Evolutionary conservation across 2,113 vertebrate genomes (phyloP).

Genomic region (Rhea pennata): DNA sequence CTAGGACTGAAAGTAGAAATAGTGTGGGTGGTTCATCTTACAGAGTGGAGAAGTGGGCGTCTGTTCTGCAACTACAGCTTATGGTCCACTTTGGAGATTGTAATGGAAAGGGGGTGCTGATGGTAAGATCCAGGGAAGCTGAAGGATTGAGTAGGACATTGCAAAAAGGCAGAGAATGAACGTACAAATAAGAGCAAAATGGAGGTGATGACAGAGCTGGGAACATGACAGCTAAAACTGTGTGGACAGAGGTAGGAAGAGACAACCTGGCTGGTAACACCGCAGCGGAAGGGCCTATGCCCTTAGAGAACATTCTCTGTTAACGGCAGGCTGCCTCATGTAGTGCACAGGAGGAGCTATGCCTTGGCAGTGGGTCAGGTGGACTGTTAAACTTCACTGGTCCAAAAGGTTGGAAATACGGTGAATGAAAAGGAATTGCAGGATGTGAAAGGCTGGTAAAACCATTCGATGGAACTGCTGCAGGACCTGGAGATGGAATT

Average conservation of each 20-base stretch:
- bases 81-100: fast-evolving
- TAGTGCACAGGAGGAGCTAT: neutral
- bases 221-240: neutral
- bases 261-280: neutral
- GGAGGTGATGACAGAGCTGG: neutral
- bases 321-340: neutral
- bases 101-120: neutral
- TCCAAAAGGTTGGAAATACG: neutral
- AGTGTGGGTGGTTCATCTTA: neutral
- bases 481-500: neutral
- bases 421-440: neutral
- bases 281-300: neutral
- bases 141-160: neutral
- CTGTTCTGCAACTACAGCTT: neutral
- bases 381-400: neutral
- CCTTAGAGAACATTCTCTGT: neutral
- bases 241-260: neutral
- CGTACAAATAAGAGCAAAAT: neutral
- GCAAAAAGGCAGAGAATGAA: neutral
- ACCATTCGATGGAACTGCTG: neutral
- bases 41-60: neutral
- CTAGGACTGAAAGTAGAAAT: neutral
- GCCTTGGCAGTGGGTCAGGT: no score
- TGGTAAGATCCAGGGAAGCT: neutral
- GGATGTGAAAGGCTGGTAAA: neutral